Evolutionary conservation across 2,113 vertebrate genomes (phyloP).

Genomic region (Rhea americana): DNA sequence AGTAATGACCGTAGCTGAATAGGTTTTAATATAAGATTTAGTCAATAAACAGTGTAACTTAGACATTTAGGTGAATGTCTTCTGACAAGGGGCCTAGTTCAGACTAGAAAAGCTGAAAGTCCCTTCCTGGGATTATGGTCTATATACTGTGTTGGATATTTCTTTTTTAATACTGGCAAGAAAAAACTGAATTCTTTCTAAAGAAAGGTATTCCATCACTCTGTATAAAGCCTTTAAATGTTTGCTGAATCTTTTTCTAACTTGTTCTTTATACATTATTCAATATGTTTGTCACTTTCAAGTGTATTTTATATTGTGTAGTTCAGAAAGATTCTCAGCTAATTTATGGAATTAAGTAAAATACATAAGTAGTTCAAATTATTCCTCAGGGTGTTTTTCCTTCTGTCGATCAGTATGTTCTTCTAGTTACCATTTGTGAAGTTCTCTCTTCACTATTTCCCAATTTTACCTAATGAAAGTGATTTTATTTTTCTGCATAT

Average conservation of each 20-base stretch:
- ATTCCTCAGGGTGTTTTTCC: not conserved
- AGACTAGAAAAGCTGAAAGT: not conserved
- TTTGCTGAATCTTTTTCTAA: not conserved
- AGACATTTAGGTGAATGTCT: not conserved
- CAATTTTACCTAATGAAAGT: not conserved
- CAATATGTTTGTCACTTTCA: not conserved
- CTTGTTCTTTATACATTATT: not conserved
- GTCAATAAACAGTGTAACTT: not conserved
- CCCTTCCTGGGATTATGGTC: not conserved
- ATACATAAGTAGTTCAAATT: not conserved
- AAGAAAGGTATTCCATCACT: not conserved
- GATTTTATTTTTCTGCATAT: not conserved
- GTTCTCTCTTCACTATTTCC: not conserved
- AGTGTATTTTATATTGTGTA: not conserved
- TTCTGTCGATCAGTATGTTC: not conserved
- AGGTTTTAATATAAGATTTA: not conserved
- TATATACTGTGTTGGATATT: not conserved
- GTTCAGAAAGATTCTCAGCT: not conserved
- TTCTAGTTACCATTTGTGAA: not conserved
- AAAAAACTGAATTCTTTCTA: not conserved
- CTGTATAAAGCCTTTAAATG: not conserved
- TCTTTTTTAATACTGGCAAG: not conserved
- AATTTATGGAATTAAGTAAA: not conserved
- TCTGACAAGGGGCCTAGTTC: rapidly evolving
- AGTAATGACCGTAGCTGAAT: not conserved